Conservation (phyloP, 2,888 invertebrate genomes). For the Torymus texanus region DNA sequence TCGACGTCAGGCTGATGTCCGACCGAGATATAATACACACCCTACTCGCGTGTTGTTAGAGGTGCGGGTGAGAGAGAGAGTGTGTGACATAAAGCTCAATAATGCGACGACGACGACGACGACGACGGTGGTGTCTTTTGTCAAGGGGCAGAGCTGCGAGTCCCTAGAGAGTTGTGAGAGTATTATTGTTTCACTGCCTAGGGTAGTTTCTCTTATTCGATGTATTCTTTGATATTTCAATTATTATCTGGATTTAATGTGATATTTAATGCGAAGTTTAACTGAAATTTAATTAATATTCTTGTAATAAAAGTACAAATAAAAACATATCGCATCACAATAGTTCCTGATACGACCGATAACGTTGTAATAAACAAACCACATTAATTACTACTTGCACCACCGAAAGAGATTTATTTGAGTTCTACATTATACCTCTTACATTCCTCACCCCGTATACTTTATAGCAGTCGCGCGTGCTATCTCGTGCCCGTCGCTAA, state of each 20-base stretch:
- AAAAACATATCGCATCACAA: background rate
- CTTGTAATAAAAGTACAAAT: too few relatives aligned
- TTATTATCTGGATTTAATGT: too few relatives aligned
- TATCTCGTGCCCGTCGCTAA: conserved; percentile 53
- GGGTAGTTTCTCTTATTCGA: too few relatives aligned
- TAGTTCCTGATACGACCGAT: too few relatives aligned
- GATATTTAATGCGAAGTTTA: too few relatives aligned
- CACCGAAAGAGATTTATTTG: conserved; percentile 3
- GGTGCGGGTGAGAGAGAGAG: conserved; percentile 30
- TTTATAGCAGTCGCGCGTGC: conserved; percentile 19
- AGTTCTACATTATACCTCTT: conserved; percentile 1
- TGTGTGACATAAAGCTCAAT: conserved; percentile 68
- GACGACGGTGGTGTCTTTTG: background rate
- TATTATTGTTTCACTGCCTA: conserved; percentile 13
- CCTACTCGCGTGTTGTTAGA: background rate
- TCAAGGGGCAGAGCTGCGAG: background rate
- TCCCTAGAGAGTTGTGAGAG: background rate
- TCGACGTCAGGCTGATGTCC: conserved; percentile 55
- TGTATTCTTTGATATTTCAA: too few relatives aligned
- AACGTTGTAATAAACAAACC: too few relatives aligned
- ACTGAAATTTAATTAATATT: too few relatives aligned
- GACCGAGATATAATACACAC: background rate
- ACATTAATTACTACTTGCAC: too few relatives aligned
- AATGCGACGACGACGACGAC: conserved; percentile 58
- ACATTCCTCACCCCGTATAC: conserved; percentile 27